A percentile compares a stretch with the other conserved stretches of the same genome.
These are phyloP conservation scores for Villa cingulata DNA, from an alignment of 2,888 invertebrate species.

Conservation along the genomic window DNA sequence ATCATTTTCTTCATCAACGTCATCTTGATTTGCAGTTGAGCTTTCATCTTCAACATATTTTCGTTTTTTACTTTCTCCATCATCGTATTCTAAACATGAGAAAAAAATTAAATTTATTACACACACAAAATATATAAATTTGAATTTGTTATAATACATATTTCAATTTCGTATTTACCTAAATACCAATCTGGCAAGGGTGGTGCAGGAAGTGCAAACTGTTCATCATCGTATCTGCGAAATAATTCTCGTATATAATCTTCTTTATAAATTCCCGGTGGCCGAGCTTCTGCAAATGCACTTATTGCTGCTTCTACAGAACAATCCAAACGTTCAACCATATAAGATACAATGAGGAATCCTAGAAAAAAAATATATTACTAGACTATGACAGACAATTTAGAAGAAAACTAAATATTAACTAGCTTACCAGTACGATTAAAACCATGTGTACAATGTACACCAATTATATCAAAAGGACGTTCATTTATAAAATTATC, in stretches of 20 bases:
- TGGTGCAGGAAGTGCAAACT: constrained; percentile 59
- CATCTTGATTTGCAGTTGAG: background rate
- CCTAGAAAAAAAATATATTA: constrained; percentile 29
- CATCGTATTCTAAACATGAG: constrained; percentile 22
- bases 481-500: constrained; percentile 62
- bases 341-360: constrained; percentile 81
- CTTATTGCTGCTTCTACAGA: constrained; percentile 71
- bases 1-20: constrained; percentile 12
- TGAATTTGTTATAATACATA: background rate
- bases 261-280: constrained; percentile 94
- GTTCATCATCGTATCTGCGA: constrained; percentile 62
- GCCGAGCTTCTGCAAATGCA: constrained; percentile 56
- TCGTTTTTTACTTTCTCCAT: constrained; percentile 19
- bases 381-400: background rate
- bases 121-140: too few species aligned
- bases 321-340: constrained; percentile 72
- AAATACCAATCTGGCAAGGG: constrained; percentile 77
- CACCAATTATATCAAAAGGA: constrained; percentile 57
- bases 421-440: constrained; percentile 62
- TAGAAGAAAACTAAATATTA: background rate
- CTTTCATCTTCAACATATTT: constrained; percentile 11
- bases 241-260: constrained; percentile 87
- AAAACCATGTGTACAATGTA: constrained; percentile 96
- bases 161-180: constrained; percentile 28
- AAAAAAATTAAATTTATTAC: background rate